Conservation (phyloP, 2,113 vertebrate genomes). For the Lophotis ruficrista region DNA sequence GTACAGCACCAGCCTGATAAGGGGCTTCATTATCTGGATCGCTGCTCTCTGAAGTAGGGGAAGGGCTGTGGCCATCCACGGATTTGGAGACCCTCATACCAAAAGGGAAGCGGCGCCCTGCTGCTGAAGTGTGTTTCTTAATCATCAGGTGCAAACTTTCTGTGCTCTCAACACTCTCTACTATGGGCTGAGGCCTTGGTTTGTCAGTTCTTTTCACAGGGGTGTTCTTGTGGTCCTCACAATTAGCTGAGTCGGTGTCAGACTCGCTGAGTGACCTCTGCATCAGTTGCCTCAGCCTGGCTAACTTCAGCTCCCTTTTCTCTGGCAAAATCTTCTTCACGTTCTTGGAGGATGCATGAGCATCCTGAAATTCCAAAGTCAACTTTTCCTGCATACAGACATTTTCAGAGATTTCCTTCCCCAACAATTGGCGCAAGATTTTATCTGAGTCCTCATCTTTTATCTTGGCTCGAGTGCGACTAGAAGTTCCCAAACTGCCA, state of each 20-base stretch:
- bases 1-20: constrained; percentile 21
- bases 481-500: constrained; percentile 67
- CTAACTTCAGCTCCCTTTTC: constrained; percentile 89
- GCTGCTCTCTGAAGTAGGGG: constrained; percentile 86
- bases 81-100: constrained; percentile 85
- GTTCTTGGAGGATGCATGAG: constrained; percentile 70
- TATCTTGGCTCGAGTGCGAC: constrained; percentile 79
- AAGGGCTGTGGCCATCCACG: constrained; percentile 85
- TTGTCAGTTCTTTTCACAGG: constrained; percentile 78
- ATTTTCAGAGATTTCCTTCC: constrained; percentile 87
- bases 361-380: constrained; percentile 84
- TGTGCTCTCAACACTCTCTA: constrained; percentile 81
- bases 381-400: constrained; percentile 84
- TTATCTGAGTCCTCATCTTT: constrained; percentile 88
- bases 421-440: constrained; percentile 87
- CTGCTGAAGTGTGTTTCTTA: constrained; percentile 81
- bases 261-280: constrained; percentile 92
- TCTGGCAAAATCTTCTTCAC: constrained; percentile 81
- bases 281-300: constrained; percentile 91
- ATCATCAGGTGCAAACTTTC: constrained; percentile 83
- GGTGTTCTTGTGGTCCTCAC: constrained; percentile 85
- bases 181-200: constrained; percentile 87
- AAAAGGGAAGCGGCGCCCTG: constrained; percentile 86
- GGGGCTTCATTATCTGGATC: constrained; percentile 82
- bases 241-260: constrained; percentile 86